Evolutionary conservation across 2,113 vertebrate genomes (phyloP).

Genomic region (Variabilichromis moorii): DNA sequence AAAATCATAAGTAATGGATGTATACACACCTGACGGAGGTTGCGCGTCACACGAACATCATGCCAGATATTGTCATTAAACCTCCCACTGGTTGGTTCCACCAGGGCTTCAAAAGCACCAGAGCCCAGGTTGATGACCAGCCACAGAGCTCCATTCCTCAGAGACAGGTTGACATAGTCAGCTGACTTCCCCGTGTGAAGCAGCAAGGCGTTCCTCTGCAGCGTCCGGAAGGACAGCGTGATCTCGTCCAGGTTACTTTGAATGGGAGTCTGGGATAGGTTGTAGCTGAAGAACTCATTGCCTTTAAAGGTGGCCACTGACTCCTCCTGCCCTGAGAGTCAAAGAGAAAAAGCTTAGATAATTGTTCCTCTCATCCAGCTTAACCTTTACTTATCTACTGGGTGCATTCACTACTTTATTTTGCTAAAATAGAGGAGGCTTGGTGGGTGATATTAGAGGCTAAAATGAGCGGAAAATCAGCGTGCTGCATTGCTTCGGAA

Average conservation of each 20-base stretch:
- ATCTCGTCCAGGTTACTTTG: slow-evolving; percentile 98
- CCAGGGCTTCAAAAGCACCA: slow-evolving; percentile 90
- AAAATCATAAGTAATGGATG: neutral
- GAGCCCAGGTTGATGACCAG: slow-evolving; percentile 96
- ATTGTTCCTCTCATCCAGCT: neutral
- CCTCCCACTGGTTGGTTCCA: slow-evolving; percentile 88
- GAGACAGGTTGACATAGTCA: slow-evolving; percentile 92
- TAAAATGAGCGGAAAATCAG: neutral
- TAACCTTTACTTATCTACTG: neutral
- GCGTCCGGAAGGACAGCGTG: slow-evolving; percentile 88
- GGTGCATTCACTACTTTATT: neutral
- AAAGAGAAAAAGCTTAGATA: slow-evolving; percentile 23
- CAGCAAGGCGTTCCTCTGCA: slow-evolving; percentile 89
- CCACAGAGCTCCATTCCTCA: slow-evolving; percentile 88
- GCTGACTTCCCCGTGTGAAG: slow-evolving; percentile 91
- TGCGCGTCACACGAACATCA: slow-evolving; percentile 86
- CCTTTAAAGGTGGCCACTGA: slow-evolving; percentile 92
- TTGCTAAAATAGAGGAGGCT: neutral
- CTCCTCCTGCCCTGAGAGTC: slow-evolving; percentile 80
- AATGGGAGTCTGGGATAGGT: slow-evolving; percentile 91
- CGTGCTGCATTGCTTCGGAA: neutral
- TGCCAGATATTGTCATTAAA: slow-evolving; percentile 94
- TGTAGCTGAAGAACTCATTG: slow-evolving; percentile 96
- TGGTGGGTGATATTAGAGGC: neutral
- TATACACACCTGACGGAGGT: slow-evolving; percentile 86